Conservation (phyloP, 1,140 invertebrate genomes). For the Eufriesea mexicana region DNA sequence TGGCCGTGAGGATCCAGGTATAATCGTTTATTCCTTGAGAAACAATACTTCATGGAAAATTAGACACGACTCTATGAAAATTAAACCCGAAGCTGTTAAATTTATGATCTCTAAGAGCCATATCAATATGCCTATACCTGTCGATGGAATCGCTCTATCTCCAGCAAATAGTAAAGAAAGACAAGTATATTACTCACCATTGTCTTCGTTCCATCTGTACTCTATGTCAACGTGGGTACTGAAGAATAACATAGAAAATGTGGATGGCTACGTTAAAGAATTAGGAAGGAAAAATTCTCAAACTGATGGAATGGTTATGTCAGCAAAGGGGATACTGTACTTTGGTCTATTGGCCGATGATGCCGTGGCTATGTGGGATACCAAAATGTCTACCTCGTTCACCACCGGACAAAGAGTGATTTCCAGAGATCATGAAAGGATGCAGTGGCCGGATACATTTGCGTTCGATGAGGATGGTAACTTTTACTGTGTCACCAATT, state of each 20-base stretch:
- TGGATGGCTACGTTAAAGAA: constrained; percentile 80
- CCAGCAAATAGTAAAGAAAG: constrained; percentile 79
- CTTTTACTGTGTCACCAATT: constrained; percentile 86
- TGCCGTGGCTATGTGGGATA: constrained; percentile 87
- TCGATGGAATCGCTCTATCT: constrained; percentile 87
- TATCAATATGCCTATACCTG: constrained; percentile 82
- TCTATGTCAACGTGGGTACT: constrained; percentile 84
- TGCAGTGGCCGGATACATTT: constrained; percentile 89
- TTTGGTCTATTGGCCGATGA: constrained; percentile 86
- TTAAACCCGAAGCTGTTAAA: constrained; percentile 82
- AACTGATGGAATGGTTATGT: constrained; percentile 88
- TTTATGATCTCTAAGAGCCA: constrained; percentile 84
- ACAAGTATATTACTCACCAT: constrained; percentile 85
- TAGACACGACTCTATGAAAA: constrained; percentile 85
- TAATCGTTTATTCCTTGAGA: constrained; percentile 86
- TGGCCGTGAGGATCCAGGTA: constrained; percentile 85
- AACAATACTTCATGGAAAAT: constrained; percentile 87
- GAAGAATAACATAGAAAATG: constrained; percentile 79
- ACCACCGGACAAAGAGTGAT: constrained; percentile 84
- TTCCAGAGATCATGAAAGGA: constrained; percentile 84
- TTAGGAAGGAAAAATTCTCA: constrained; percentile 86
- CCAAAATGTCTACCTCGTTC: constrained; percentile 74
- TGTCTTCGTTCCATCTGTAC: constrained; percentile 86
- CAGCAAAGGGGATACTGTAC: constrained; percentile 85
- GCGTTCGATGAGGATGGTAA: constrained; percentile 86